Percentiles rank a stretch among this genome's conserved stretches.
phyloP scores from a whole-genome alignment of 2,888 invertebrate genomes.

The Megaustenia siamemsis region DNA sequence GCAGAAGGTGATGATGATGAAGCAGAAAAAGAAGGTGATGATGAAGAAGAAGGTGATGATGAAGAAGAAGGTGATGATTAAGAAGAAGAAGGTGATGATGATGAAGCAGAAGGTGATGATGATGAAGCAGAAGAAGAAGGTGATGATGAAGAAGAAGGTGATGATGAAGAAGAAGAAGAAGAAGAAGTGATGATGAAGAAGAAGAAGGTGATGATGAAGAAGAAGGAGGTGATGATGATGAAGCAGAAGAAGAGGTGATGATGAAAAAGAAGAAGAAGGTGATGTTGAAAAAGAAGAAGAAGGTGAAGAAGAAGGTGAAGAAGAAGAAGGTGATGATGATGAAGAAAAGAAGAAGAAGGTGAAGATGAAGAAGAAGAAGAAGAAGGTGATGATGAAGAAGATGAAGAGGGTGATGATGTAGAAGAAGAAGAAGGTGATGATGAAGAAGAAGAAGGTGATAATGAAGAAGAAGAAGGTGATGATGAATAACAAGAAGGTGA shows the following conservation, averaged over 20 bases:
- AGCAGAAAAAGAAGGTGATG: too few relatives aligned
- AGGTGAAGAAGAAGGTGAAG: not conserved
- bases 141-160: not conserved
- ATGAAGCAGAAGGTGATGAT: too few relatives aligned
- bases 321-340: conserved; percentile 5
- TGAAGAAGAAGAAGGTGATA: too few relatives aligned
- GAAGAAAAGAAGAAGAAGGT: conserved; percentile 10
- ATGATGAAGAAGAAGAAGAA: conserved; percentile 7
- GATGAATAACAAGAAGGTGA: too few relatives aligned
- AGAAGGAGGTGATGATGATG: not conserved
- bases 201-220: not conserved
- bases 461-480: too few relatives aligned
- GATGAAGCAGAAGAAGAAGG: too few relatives aligned
- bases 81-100: too few relatives aligned
- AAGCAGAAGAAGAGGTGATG: conserved; percentile 25
- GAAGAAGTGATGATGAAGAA: conserved; percentile 18
- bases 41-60: not conserved
- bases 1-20: too few relatives aligned
- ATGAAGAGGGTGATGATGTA: conserved; percentile 16
- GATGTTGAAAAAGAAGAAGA: too few relatives aligned
- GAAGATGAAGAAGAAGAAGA: conserved; percentile 13
- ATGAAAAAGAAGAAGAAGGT: conserved; percentile 3
- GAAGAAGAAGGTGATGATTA: too few relatives aligned
- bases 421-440: too few relatives aligned
- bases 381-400: conserved; percentile 31